Evolutionary conservation across 35 echinoderm and acorn worm genomes (phyloP).

Genomic region (Amphiura filiformis): DNA sequence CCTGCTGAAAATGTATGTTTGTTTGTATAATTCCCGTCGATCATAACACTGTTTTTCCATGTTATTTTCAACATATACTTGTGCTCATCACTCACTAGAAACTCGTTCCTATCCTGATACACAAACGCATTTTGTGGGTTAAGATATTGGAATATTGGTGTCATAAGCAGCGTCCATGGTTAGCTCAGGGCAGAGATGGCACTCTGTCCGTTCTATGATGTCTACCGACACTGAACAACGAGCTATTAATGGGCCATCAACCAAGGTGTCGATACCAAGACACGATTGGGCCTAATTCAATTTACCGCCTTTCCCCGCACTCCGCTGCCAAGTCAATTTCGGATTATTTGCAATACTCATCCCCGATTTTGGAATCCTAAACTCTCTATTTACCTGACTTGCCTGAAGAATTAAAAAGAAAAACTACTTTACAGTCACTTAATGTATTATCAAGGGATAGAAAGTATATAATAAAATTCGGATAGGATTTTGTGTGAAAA

Average conservation of each 20-base stretch:
- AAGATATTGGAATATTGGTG: no score
- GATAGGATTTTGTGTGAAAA: neutral
- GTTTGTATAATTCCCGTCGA: no score
- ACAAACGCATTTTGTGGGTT: no score
- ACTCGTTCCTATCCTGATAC: no score
- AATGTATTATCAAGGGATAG: slow-evolving; percentile 5
- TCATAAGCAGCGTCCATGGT: no score
- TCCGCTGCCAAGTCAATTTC: slow-evolving; percentile 1
- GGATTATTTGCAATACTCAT: neutral
- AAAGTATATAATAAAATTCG: neutral
- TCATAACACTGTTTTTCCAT: no score
- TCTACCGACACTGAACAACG: neutral
- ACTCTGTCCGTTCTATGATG: neutral
- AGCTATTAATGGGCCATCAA: slow-evolving; percentile 4
- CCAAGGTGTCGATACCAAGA: neutral
- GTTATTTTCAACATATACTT: no score
- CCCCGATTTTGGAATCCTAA: slow-evolving; percentile 7
- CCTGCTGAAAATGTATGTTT: no score
- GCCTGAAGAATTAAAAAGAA: neutral
- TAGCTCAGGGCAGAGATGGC: neutral
- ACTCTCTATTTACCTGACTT: neutral
- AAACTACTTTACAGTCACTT: neutral
- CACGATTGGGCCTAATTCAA: neutral
- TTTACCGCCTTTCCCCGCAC: neutral
- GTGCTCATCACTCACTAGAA: no score